These are phyloP conservation scores for Thamnophis sirtalis DNA, from an alignment of 2,113 vertebrate species.

Conservation along the genomic window DNA sequence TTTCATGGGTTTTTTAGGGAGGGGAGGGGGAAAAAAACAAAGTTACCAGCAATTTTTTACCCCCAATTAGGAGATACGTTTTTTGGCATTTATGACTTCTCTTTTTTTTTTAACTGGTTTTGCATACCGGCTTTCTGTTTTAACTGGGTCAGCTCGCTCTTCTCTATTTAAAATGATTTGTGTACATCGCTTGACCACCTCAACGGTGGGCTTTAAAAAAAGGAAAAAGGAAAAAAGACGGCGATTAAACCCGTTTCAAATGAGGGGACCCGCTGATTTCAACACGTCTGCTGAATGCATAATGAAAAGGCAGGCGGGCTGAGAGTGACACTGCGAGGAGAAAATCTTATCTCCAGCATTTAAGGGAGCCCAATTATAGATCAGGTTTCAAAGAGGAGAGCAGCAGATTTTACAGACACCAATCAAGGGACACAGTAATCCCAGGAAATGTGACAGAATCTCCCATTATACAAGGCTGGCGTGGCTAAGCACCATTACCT, in stretches of 20 bases:
- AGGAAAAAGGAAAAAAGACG: constrained; percentile 71
- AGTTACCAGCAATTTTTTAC: constrained; percentile 80
- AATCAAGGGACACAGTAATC: constrained; percentile 91
- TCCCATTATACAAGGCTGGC: constrained; percentile 85
- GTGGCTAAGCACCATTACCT: constrained; percentile 87
- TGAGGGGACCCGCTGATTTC: constrained; percentile 94
- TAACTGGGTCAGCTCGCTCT: constrained; percentile 89
- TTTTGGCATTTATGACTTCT: constrained; percentile 90
- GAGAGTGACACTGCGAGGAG: constrained; percentile 79
- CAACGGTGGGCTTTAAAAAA: constrained; percentile 80
- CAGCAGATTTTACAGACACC: constrained; percentile 90
- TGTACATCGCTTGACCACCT: constrained; percentile 95
- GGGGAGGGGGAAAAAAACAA: constrained; percentile 52
- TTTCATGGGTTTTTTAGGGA: constrained; percentile 67
- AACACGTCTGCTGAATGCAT: constrained; percentile 98
- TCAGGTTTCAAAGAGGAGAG: constrained; percentile 80
- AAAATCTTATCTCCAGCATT: constrained; percentile 92
- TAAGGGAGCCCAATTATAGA: constrained; percentile 95
- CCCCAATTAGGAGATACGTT: constrained; percentile 95
- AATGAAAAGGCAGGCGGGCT: constrained; percentile 90
- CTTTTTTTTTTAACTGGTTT: constrained; percentile 82
- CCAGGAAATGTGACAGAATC: constrained; percentile 90
- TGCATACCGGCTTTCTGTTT: constrained; percentile 87
- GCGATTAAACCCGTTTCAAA: constrained; percentile 93
- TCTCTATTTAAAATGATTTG: constrained; percentile 98